Evolutionary conservation across 2,888 invertebrate genomes (phyloP), one percentile per base, ranked within the genome.

Genomic region (Oeneis ivallda): DNA sequence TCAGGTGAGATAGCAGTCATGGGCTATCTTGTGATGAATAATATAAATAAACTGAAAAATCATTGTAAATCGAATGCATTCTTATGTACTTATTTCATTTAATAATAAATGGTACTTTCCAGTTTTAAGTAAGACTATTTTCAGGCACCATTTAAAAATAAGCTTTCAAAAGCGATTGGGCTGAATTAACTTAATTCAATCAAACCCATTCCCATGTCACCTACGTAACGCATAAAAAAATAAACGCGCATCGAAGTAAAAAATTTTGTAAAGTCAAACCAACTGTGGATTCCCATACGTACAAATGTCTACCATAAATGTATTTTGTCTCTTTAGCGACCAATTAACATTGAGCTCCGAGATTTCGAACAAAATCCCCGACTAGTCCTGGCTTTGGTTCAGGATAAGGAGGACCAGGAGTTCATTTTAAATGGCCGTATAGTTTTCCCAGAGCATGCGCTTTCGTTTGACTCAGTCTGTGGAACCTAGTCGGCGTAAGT

Each of bases 231-330:
- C 13, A 7, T 41, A 34, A 17, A 50, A 41, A 41, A 49, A 39
- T 34, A 37, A 19, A 19, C 26, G 34, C 15, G 17, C 13, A 65
- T 43, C n/a, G 39, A 68, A 49, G 62, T 62, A 57, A 43, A 67
- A 53, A 68, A 67, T 49, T 64, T 57, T 32, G 53, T 64, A 62
- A 66, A 77, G 73, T 74, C 73, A 75, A 85, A 89, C 89, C 89
- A 89, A 87, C 89, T 89, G 89, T 89, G 83, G 90, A 80, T 83
- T 85, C 85, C 64, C 64, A 68, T 78, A 76, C 76, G 75, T 77
- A 75, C 71, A 71, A 71, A 73, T 72, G 72, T 76, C 69, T 52
- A 61, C 61, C 61, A 52, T 52, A 52, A 50, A 71, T 74, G 75
- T 76, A 77, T 72, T 80, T 73, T 75, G 73, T 76, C 72, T 67